Conservation (phyloP, 2,113 vertebrate species). For the Ranitomeya variabilis region DNA sequence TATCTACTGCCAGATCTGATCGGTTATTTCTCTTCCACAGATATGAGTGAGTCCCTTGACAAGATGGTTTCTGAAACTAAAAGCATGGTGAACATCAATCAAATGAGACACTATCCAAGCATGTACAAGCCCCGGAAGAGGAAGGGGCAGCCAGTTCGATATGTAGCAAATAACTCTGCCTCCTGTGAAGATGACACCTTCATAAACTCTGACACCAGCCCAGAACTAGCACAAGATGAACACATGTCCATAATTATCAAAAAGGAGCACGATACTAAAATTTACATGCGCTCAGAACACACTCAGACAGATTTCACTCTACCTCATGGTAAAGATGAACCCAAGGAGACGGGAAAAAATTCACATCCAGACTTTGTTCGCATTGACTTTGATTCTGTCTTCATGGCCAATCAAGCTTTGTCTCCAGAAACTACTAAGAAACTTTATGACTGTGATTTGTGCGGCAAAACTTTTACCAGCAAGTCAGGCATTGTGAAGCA, state of each 20-base stretch:
- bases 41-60: not conserved
- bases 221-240: not conserved
- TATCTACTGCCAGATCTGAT: not conserved
- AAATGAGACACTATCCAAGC: not conserved
- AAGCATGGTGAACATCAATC: not conserved
- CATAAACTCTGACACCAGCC: not conserved
- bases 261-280: not conserved
- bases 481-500: slow-evolving; percentile 51
- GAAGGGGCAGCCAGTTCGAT: slow-evolving; percentile 20
- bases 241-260: not conserved
- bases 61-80: not conserved
- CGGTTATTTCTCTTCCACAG: not conserved
- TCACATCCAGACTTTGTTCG: slow-evolving; percentile 59
- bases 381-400: not conserved
- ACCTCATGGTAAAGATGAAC: slow-evolving; percentile 26
- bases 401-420: slow-evolving; percentile 59
- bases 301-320: not conserved
- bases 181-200: not conserved
- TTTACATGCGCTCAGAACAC: not conserved
- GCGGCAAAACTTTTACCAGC: slow-evolving; percentile 53
- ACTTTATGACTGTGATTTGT: slow-evolving; percentile 31
- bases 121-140: slow-evolving; percentile 21
- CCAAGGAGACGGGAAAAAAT: slow-evolving; percentile 38
- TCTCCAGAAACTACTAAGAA: slow-evolving; percentile 49
- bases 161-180: slow-evolving; percentile 3